These are phyloP conservation scores for Phymorhynchus buccinoides DNA, from an alignment of 1,140 invertebrate species.

Conservation along the genomic window DNA sequence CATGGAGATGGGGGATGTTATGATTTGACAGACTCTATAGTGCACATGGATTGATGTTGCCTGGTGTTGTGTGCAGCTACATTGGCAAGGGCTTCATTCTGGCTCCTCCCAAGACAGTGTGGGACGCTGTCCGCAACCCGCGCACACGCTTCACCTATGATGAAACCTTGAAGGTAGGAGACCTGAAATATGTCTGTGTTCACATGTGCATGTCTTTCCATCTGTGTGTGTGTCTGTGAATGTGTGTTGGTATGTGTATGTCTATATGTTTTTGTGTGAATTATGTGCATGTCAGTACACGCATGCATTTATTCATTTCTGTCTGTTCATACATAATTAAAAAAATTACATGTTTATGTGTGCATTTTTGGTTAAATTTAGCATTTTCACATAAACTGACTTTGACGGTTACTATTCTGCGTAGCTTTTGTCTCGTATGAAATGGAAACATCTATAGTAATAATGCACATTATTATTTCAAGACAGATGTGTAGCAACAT, in stretches of 20 bases:
- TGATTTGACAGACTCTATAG: background rate
- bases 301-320: background rate
- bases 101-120: conserved; percentile 64
- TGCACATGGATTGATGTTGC: background rate
- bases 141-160: conserved; percentile 71
- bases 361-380: background rate
- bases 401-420: too few relatives aligned
- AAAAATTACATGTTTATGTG: background rate
- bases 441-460: too few relatives aligned
- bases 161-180: conserved; percentile 68
- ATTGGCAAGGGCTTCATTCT: conserved; percentile 69
- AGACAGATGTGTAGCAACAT: too few relatives aligned
- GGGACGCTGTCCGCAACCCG: conserved; percentile 67
- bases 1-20: background rate
- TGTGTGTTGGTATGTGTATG: too few relatives aligned
- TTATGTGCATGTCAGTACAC: background rate
- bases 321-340: background rate
- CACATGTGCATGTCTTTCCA: too few relatives aligned
- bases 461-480: too few relatives aligned
- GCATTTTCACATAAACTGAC: too few relatives aligned
- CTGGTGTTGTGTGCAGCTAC: conserved; percentile 54
- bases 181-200: background rate
- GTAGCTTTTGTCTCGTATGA: too few relatives aligned
- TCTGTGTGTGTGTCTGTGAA: too few relatives aligned
- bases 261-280: background rate